phyloP scores from a whole-genome alignment of 2,113 vertebrate genomes.

The Menidia beryllina region DNA sequence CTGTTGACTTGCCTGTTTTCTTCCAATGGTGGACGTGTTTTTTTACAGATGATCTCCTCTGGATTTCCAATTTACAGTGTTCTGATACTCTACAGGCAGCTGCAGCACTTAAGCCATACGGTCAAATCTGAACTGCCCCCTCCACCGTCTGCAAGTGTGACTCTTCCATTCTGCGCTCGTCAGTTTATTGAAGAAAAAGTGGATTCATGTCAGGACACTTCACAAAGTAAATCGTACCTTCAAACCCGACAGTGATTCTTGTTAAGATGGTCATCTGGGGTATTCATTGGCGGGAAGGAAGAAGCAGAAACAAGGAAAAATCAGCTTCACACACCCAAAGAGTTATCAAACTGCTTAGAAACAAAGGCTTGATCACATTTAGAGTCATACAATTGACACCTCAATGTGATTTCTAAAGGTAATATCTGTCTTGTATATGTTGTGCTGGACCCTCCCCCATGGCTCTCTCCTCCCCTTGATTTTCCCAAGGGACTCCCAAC shows the following conservation, averaged over 20 bases:
- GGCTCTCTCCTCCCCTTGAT: slow-evolving; percentile 68
- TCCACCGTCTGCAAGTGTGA: slow-evolving; percentile 70
- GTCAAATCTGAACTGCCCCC: slow-evolving; percentile 54
- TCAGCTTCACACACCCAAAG: slow-evolving; percentile 39
- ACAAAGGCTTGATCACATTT: slow-evolving; percentile 72
- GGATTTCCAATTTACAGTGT: slow-evolving; percentile 81
- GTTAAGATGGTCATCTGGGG: slow-evolving; percentile 66
- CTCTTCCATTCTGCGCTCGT: slow-evolving; percentile 79
- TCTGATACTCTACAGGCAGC: slow-evolving; percentile 72
- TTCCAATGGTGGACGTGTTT: slow-evolving; percentile 68
- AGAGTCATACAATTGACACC: slow-evolving; percentile 63
- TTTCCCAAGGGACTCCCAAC: slow-evolving; percentile 81
- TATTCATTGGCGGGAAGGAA: slow-evolving; percentile 36
- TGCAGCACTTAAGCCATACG: slow-evolving; percentile 64
- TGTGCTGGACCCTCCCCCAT: slow-evolving; percentile 62
- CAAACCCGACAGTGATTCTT: slow-evolving; percentile 65
- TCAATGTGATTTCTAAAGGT: slow-evolving; percentile 69
- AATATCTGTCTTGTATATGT: slow-evolving; percentile 57
- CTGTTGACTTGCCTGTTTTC: slow-evolving; percentile 38
- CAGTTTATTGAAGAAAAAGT: slow-evolving; percentile 78
- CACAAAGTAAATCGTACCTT: slow-evolving; percentile 71
- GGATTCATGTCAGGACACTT: slow-evolving; percentile 80
- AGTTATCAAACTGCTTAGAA: slow-evolving; percentile 71
- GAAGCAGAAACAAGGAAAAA: slow-evolving; percentile 25
- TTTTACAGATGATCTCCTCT: slow-evolving; percentile 83